These are phyloP conservation scores for Aphaenogaster ashmeadi DNA, from an alignment of 1,140 invertebrate genomes.

Conservation along the genomic window DNA sequence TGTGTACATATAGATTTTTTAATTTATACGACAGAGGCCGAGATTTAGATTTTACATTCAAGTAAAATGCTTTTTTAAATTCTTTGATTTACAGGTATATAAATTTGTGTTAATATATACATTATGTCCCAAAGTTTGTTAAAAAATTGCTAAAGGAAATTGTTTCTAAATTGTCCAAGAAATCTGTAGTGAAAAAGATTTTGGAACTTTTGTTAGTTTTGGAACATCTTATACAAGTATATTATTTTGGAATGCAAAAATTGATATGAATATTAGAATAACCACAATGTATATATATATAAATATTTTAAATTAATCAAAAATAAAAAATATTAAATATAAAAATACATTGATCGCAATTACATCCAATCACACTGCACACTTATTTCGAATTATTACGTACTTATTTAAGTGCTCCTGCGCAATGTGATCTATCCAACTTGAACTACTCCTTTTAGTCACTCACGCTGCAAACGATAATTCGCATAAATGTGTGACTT, in stretches of 20 bases:
- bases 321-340: neutral
- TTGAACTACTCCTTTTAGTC: neutral
- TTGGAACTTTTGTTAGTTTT: neutral
- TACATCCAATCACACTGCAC: neutral
- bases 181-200: neutral
- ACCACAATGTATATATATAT: neutral
- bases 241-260: neutral
- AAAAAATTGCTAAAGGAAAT: neutral
- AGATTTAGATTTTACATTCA: neutral
- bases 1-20: neutral
- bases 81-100: neutral
- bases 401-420: neutral
- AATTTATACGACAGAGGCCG: neutral
- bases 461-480: neutral
- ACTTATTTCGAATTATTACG: neutral
- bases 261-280: neutral
- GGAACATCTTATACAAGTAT: neutral
- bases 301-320: neutral
- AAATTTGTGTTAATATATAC: neutral
- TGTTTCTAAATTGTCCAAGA: neutral
- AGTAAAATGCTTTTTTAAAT: neutral
- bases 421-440: neutral
- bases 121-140: neutral
- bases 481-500: neutral
- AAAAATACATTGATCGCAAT: neutral